Base-by-base conservation (phyloP, 2,888 invertebrate genomes). In the Creontiades dilutus region DNA sequence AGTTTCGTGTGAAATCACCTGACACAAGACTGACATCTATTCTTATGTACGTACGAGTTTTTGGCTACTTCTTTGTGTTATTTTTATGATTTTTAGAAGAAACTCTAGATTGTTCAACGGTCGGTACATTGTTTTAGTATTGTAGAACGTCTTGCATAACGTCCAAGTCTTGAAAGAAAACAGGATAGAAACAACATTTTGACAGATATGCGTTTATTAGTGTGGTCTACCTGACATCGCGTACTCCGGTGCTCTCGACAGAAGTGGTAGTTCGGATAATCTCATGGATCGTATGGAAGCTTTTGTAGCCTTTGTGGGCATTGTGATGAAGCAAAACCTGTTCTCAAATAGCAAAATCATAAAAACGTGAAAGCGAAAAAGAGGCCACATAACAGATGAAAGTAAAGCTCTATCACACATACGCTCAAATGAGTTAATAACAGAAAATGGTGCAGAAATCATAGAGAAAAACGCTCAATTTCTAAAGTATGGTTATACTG, bases 301-400 rank as follows among this genome's bases (percentile, higher is more conserved):
- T 85, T 78, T 90, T 90, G 85, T 90, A 85, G 85, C 86, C 86
- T 86, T 86, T 86, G 78, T 90, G 90, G 47, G 86, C 86, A 90
- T 86, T 90, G 90, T 90, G 90, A 90, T 90, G 90, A 86, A 46
- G 86, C 90, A 90, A 90, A 82, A 90, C 90, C 90, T 90, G 86
- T 85, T 85, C 78, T 86, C 68, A 86, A 78, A 86, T 46, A 78
- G 55, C 48, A 85, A 81, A 89, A 82, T 47, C 57, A 47, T 57
- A 89, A 78, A 82, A 81, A 68, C 68, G 68, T 61, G 68, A 23
- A 86, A 86, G 46, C 80, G 14, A 88, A 88, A 88, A 14, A 19
- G 76, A 85, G 85, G 61, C 46, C 46, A 80, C 46, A 80, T 28
- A 12, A 78, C 61, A 52, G n/a, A 37, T 76, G 76, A 76, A 76